Evolutionary conservation across 1,140 invertebrate genomes (phyloP), one percentile per base, ranked within the genome.

Genomic region (Centruroides vittatus): DNA sequence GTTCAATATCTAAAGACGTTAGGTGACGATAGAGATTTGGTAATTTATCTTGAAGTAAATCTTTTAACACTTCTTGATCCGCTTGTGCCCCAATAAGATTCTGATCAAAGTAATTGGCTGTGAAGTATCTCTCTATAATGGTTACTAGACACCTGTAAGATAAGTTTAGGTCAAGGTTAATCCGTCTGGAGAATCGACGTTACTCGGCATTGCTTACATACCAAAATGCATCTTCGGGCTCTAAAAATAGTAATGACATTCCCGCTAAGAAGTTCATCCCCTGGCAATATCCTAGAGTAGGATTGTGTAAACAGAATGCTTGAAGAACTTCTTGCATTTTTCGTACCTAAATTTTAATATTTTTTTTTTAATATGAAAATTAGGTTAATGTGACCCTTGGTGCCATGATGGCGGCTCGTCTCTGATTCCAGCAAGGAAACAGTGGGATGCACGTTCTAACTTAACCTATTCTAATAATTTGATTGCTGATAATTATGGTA

Each of bases 181-280:
- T 34, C 12, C 2, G 49, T 51, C 0, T 12, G 12, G 49, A 51
- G 12, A 51, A 51, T 51, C 12, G 2, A 51, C 2, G 12, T 34
- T n/a, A 34, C 2, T 55, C 13, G 3, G 13, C 10, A 34, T 13
- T 10, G 12, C 3, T 36, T 10, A 50, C 56, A 59, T 52, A 65
- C 80, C 80, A 82, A 68, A 81, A 81, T 0, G 80, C 74, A 66
- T 81, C 80, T 66, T 80, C 78, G 68, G 81, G 80, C 52, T 71
- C 67, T 58, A 81, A 68, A 66, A 81, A 80, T 11, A 81, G 69
- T 60, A 81, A 65, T 23, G 77, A 74, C 55, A 81, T 77, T 41
- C 79, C 80, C 35, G 73, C 79, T 12, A 81, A 66, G 55, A 80
- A 72, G 68, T 81, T 81, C 66, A 81, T 69, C 51, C 80, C 80